Evolutionary conservation across 2,888 invertebrate species (phyloP).

Genomic region (Drosophila robusta): DNA sequence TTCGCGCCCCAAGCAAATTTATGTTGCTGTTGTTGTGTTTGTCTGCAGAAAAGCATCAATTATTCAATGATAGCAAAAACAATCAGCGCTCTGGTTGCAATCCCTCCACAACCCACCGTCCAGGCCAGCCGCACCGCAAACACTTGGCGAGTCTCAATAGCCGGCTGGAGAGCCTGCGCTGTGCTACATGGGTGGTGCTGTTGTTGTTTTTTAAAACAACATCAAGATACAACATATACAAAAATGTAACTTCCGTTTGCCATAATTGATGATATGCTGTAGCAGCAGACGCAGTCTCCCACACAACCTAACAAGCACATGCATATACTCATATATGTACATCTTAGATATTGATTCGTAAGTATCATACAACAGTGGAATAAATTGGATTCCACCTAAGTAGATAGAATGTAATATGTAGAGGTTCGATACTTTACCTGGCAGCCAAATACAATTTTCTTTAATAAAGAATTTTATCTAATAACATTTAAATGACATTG

Average conservation of each 20-base stretch:
- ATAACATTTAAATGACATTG: too few relatives aligned
- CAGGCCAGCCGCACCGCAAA: conserved; percentile 4
- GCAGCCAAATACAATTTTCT: too few relatives aligned
- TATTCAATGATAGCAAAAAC: conserved; percentile 59
- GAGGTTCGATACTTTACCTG: not conserved
- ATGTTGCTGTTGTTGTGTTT: conserved; percentile 23
- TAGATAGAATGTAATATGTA: not conserved
- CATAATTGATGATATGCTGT: conserved; percentile 75
- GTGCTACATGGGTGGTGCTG: conserved; percentile 9
- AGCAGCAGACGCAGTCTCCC: conserved; percentile 19
- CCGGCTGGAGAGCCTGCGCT: conserved; percentile 18
- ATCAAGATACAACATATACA: conserved; percentile 59
- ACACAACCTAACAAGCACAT: not conserved
- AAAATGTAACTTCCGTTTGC: conserved; percentile 71
- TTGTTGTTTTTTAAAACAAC: conserved; percentile 60
- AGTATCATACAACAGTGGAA: conserved; percentile 9
- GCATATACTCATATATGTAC: not conserved
- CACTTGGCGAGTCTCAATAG: conserved; percentile 41
- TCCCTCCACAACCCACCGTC: conserved; percentile 1
- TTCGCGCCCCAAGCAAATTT: conserved; percentile 7
- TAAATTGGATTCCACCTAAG: conserved; percentile 5
- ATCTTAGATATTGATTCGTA: conserved; percentile 7
- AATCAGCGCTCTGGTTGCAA: conserved; percentile 40
- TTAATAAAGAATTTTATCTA: too few relatives aligned
- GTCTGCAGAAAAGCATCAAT: conserved; percentile 58